Conservation (phyloP, 2,797 vertebrate genomes). For the Adelosebastes latens region DNA sequence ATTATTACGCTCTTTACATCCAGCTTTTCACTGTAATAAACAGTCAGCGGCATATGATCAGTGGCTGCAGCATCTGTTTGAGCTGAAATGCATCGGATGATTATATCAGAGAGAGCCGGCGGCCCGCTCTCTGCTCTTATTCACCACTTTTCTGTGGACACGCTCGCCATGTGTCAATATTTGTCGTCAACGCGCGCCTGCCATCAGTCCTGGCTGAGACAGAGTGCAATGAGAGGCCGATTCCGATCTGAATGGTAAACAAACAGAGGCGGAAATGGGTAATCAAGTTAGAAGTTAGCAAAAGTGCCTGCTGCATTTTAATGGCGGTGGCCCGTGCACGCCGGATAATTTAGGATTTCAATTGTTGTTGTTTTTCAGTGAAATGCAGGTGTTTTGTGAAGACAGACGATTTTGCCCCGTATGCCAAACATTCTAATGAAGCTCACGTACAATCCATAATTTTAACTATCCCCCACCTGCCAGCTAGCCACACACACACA, state of each 20-base stretch:
- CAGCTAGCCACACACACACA: slow-evolving; percentile 53
- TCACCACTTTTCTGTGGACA: not conserved
- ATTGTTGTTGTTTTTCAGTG: slow-evolving; percentile 65
- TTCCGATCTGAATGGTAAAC: slow-evolving; percentile 48
- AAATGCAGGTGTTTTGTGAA: slow-evolving; percentile 76
- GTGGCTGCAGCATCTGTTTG: slow-evolving; percentile 33
- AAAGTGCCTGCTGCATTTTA: slow-evolving; percentile 64
- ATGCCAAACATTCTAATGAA: slow-evolving; percentile 80
- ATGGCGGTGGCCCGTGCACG: slow-evolving; percentile 42
- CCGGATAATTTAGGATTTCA: slow-evolving; percentile 58
- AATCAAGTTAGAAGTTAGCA: slow-evolving; percentile 73
- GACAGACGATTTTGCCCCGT: slow-evolving; percentile 66
- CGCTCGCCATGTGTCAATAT: slow-evolving; percentile 35
- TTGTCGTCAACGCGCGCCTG: slow-evolving; percentile 5
- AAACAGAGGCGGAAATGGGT: slow-evolving; percentile 59
- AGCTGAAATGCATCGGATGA: not conserved
- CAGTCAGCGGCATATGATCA: not conserved
- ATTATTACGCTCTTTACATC: slow-evolving; percentile 3
- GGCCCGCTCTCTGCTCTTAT: slow-evolving; percentile 4
- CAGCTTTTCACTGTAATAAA: slow-evolving; percentile 7
- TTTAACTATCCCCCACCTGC: slow-evolving; percentile 77
- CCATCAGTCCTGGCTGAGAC: slow-evolving; percentile 38
- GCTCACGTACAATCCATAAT: slow-evolving; percentile 76
- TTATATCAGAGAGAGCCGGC: not conserved
- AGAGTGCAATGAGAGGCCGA: slow-evolving; percentile 49